Conservation (phyloP, 2,113 vertebrate genomes). For the Azemiops feae region DNA sequence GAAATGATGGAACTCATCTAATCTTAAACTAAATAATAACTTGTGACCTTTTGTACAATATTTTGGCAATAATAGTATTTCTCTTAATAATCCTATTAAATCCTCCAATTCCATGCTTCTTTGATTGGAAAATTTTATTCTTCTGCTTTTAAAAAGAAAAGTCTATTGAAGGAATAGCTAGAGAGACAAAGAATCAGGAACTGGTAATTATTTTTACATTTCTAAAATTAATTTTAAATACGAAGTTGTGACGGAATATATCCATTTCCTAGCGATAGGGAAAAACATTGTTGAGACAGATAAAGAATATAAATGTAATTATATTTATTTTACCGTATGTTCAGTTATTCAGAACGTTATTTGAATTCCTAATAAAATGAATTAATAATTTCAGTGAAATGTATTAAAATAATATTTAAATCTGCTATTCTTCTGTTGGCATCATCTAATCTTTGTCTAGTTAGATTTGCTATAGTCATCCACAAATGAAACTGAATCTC, state of each 20-base stretch:
- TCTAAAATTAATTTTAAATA: background rate
- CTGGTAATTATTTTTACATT: background rate
- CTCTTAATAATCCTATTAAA: background rate
- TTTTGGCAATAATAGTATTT: background rate
- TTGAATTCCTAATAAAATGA: background rate
- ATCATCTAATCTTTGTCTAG: background rate
- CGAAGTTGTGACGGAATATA: background rate
- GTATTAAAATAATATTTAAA: background rate
- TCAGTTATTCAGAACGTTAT: background rate
- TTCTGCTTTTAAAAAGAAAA: background rate
- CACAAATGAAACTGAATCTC: background rate
- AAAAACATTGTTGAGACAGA: background rate
- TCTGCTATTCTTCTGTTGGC: background rate
- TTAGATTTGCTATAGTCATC: background rate
- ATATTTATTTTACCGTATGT: background rate
- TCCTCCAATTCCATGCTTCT: background rate
- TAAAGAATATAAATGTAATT: background rate
- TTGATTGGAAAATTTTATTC: background rate
- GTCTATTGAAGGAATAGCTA: background rate
- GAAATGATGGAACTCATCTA: background rate
- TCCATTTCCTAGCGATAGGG: background rate
- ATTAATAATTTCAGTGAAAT: background rate
- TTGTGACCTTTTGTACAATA: background rate
- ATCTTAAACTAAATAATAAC: background rate
- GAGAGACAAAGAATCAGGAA: background rate